Percentiles rank a stretch among this genome's conserved stretches.
Evolutionary conservation across 2,797 vertebrate species (phyloP).

Genomic region (Sphenopsis melanotis): DNA sequence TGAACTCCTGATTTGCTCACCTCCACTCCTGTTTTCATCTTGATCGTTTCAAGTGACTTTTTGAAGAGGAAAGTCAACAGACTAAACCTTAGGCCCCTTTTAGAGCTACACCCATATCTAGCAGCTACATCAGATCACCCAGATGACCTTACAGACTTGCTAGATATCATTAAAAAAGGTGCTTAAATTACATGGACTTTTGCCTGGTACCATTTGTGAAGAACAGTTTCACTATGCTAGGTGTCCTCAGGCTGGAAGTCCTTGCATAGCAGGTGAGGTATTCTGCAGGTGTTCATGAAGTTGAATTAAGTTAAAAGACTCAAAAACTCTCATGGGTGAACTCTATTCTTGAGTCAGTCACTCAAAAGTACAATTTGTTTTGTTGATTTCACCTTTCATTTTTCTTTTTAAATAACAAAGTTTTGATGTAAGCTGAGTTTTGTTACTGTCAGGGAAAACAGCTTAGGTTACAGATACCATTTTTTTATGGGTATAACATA

Average conservation of each 20-base stretch:
- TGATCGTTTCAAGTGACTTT: neutral
- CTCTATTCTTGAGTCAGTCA: neutral
- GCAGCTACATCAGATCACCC: neutral
- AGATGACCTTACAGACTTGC: neutral
- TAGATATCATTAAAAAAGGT: rapidly evolving
- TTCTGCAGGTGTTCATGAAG: neutral
- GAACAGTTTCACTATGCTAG: neutral
- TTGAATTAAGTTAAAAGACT: neutral
- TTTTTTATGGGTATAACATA: neutral
- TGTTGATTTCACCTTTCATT: neutral
- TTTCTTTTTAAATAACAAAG: neutral
- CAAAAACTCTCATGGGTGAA: neutral
- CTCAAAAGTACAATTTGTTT: neutral
- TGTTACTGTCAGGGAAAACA: neutral
- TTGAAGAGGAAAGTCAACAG: neutral
- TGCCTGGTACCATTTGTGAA: neutral
- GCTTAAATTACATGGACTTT: neutral
- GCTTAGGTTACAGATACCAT: neutral
- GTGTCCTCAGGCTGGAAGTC: neutral
- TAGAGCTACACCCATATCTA: neutral
- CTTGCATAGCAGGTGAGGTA: neutral
- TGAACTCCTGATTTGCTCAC: neutral
- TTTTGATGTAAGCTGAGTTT: neutral
- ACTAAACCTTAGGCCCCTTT: neutral
- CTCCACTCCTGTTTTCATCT: neutral